These are phyloP conservation scores for Glaucopsyche alexis DNA, from an alignment of 2,888 invertebrate genomes.

Conservation along the genomic window DNA sequence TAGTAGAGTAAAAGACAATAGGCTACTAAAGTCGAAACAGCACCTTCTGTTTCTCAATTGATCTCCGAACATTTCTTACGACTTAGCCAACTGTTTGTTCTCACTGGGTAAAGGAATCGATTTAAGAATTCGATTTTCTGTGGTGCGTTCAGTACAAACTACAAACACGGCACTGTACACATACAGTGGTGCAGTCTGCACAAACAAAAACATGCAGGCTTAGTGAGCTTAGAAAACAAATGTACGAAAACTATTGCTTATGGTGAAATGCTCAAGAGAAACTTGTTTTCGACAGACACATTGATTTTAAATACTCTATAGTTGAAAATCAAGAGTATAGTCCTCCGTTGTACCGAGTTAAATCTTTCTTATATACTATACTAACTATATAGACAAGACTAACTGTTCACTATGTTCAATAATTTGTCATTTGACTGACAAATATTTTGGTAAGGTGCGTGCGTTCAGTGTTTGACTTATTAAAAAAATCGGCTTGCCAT, in stretches of 20 bases:
- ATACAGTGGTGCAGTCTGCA: neutral
- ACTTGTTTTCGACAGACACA: no score
- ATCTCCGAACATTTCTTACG: constrained; percentile 42
- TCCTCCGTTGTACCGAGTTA: no score
- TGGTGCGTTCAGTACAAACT: neutral
- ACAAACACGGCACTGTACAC: neutral
- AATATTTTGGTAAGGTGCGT: no score
- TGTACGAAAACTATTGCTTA: neutral
- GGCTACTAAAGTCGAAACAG: neutral
- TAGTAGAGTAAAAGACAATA: neutral
- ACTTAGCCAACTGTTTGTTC: constrained; percentile 65
- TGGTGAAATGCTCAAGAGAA: neutral
- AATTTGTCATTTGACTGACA: no score
- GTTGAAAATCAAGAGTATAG: no score
- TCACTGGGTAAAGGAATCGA: constrained; percentile 59
- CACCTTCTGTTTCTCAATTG: neutral
- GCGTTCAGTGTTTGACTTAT: no score
- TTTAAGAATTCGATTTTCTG: constrained; percentile 56
- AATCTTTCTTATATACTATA: no score
- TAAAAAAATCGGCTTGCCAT: no score
- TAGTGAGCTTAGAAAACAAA: neutral
- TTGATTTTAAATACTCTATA: no score
- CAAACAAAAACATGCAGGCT: neutral
- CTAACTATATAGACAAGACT: no score
- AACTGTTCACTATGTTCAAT: no score